A percentile compares a stretch with the other conserved stretches of the same genome.
Conservation (phyloP, 2,888 invertebrate genomes). For the Julus scanicus region DNA sequence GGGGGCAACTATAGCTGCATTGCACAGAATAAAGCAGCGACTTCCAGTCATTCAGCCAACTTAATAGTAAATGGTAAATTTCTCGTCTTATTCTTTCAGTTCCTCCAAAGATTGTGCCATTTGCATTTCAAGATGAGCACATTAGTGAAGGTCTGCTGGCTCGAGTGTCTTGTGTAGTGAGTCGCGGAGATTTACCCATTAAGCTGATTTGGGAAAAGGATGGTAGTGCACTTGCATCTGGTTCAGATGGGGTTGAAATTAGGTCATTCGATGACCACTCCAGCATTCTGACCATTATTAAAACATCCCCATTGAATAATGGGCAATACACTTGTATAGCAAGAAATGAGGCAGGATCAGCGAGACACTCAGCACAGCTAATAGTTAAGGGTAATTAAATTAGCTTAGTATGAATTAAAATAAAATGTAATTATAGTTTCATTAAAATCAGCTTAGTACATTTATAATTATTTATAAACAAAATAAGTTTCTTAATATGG, state of each 20-base stretch:
- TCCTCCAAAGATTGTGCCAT: constrained; percentile 55
- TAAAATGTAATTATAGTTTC: too few relatives aligned
- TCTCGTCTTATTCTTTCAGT: constrained; percentile 56
- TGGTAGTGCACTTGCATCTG: constrained; percentile 49
- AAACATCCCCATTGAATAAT: constrained; percentile 60
- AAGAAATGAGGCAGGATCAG: constrained; percentile 61
- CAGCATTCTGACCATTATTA: constrained; percentile 61
- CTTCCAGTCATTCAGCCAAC: constrained; percentile 14
- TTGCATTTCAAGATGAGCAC: constrained; percentile 54
- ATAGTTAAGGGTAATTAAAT: constrained; percentile 63
- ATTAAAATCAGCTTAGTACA: neutral
- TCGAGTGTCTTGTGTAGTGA: constrained; percentile 59
- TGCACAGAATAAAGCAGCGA: constrained; percentile 48
- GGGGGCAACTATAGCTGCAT: constrained; percentile 54
- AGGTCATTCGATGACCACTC: constrained; percentile 60
- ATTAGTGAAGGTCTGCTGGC: constrained; percentile 58
- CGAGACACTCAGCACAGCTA: constrained; percentile 60
- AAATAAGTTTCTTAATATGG: too few relatives aligned
- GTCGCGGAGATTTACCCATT: constrained; percentile 59
- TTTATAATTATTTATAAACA: neutral
- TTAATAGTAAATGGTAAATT: constrained; percentile 53
- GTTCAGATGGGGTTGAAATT: constrained; percentile 60
- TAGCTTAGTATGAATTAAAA: neutral
- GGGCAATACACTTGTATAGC: constrained; percentile 63
- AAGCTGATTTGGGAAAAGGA: constrained; percentile 71